Percentiles rank a stretch among this genome's conserved stretches.
Evolutionary conservation across 2,113 vertebrate genomes (phyloP).

Genomic region (Hyperopisus bebe): DNA sequence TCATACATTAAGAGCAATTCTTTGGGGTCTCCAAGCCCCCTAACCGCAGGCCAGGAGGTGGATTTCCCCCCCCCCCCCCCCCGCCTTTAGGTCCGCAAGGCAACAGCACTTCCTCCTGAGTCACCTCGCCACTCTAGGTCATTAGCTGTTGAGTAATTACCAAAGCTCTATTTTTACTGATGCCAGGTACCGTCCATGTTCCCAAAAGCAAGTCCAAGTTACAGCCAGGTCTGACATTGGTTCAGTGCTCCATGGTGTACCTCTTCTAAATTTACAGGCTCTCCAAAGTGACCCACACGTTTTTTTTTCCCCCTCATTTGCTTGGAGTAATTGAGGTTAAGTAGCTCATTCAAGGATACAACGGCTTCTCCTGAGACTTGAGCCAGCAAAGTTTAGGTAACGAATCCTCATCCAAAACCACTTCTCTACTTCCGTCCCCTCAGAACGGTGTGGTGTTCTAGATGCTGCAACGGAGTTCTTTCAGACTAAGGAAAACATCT

Average conservation of each 20-base stretch:
- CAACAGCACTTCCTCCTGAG: neutral
- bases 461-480: neutral
- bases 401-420: neutral
- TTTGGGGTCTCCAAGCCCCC: neutral
- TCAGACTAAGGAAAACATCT: neutral
- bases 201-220: neutral
- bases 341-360: neutral
- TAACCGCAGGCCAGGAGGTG: neutral
- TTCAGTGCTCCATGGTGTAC: neutral
- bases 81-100: neutral
- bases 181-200: neutral
- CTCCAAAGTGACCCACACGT: neutral
- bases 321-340: conserved; percentile 7
- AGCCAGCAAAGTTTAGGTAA: neutral
- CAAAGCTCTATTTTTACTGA: neutral
- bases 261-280: neutral
- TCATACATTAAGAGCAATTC: neutral
- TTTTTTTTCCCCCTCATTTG: neutral
- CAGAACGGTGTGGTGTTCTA: neutral
- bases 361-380: neutral
- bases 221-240: neutral
- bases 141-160: neutral
- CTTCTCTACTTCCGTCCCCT: neutral
- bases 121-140: neutral
- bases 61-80: no score